phyloP scores from a whole-genome alignment of 2,888 invertebrate genomes.

The Ichneumoninae sp. region DNA sequence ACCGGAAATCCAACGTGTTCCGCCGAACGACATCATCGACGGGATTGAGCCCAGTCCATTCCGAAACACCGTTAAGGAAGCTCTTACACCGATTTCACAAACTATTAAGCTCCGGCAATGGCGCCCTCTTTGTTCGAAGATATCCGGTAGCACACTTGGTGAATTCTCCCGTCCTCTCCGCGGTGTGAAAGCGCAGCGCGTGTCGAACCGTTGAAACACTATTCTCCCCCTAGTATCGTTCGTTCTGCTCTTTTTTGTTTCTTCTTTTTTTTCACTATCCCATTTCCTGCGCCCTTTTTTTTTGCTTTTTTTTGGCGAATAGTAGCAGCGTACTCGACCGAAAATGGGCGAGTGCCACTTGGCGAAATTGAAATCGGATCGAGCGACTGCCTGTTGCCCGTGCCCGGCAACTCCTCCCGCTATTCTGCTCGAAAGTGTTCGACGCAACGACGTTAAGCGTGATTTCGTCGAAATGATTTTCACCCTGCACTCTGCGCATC shows the following conservation, averaged over 20 bases:
- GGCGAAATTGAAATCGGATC: constrained; percentile 69
- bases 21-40: neutral
- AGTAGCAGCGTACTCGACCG: constrained; percentile 60
- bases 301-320: constrained; percentile 55
- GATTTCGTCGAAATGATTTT: constrained; percentile 63
- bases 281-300: constrained; percentile 38
- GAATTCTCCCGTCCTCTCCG: constrained; percentile 2
- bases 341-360: constrained; percentile 69
- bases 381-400: constrained; percentile 66
- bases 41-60: neutral
- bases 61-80: neutral
- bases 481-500: constrained; percentile 26
- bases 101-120: constrained; percentile 27
- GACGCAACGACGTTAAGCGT: constrained; percentile 55
- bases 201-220: constrained; percentile 39
- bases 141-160: constrained; percentile 25
- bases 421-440: constrained; percentile 46
- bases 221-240: constrained; percentile 29
- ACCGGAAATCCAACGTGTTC: neutral
- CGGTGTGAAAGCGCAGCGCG: constrained; percentile 17
- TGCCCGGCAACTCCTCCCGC: constrained; percentile 28
- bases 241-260: constrained; percentile 14
- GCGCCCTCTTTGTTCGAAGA: constrained; percentile 25
- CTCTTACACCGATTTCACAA: constrained; percentile 38
- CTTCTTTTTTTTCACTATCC: constrained; percentile 41